Conservation (phyloP, 2,888 invertebrate genomes). For the Caenorhabditis sinica region DNA sequence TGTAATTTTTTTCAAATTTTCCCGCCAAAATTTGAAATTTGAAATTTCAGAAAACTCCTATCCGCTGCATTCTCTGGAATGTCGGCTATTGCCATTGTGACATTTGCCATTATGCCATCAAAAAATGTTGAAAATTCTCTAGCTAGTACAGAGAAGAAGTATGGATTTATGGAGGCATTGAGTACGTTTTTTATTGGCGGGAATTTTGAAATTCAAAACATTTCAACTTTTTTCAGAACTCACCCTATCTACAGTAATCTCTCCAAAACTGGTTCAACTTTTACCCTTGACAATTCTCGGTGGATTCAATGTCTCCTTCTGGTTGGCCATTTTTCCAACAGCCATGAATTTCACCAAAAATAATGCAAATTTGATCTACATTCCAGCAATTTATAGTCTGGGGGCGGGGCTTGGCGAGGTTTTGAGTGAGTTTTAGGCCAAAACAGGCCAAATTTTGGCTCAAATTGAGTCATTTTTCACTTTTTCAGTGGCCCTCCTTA, state of each 20-base stretch:
- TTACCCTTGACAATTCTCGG: conserved; percentile 34
- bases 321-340: conserved; percentile 73
- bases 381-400: conserved; percentile 69
- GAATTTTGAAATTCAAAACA: neutral
- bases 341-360: conserved; percentile 68
- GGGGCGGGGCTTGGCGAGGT: conserved; percentile 70
- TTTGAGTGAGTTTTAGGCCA: conserved; percentile 56
- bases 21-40: neutral
- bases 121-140: conserved; percentile 69
- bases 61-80: conserved; percentile 69
- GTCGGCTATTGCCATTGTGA: conserved; percentile 63
- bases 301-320: conserved; percentile 63
- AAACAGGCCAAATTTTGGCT: neutral
- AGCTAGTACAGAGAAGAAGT: conserved; percentile 55
- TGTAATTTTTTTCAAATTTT: conserved; percentile 27
- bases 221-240: conserved; percentile 14
- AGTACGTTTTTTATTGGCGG: conserved; percentile 29
- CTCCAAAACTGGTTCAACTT: conserved; percentile 46
- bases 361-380: conserved; percentile 58
- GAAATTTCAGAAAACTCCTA: conserved; percentile 46
- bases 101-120: conserved; percentile 68
- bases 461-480: neutral
- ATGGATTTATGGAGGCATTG: conserved; percentile 33
- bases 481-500: conserved; percentile 69
- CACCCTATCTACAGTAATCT: conserved; percentile 29